Conservation (phyloP, 2,888 invertebrate species). For the Torymus aiolomorphi region DNA sequence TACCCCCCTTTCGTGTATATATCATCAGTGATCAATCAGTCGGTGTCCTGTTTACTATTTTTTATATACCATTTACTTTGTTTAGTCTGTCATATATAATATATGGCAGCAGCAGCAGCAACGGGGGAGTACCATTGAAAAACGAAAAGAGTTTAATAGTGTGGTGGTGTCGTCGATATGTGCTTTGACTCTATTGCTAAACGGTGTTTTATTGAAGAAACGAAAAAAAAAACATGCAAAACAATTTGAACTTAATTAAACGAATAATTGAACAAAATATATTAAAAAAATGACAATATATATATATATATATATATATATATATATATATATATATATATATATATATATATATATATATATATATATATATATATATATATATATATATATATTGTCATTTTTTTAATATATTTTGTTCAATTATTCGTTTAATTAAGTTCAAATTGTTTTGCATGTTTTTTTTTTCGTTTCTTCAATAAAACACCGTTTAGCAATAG, state of each 20-base stretch:
- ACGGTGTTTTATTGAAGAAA: slow-evolving; percentile 65
- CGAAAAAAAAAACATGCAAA: slow-evolving; percentile 63
- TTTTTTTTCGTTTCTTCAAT: slow-evolving; percentile 45
- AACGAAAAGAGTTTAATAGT: slow-evolving; percentile 54
- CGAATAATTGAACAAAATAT: slow-evolving; percentile 51
- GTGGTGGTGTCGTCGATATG: slow-evolving; percentile 57
- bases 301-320: too few relatives aligned
- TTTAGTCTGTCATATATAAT: slow-evolving; percentile 52
- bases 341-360: too few relatives aligned
- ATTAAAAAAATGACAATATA: slow-evolving; percentile 45
- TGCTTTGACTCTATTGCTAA: slow-evolving; percentile 59
- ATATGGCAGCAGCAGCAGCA: slow-evolving; percentile 37
- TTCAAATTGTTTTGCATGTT: slow-evolving; percentile 69
- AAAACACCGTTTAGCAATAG: slow-evolving; percentile 67
- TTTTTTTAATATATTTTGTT: slow-evolving; percentile 41
- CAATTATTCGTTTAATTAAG: slow-evolving; percentile 52
- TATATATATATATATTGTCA: slow-evolving; percentile 52
- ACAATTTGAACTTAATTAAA: slow-evolving; percentile 65
- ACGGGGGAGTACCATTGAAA: slow-evolving; percentile 43
- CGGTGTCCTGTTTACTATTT: slow-evolving; percentile 50
- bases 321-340: too few relatives aligned
- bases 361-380: too few relatives aligned
- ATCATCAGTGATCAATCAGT: slow-evolving; percentile 34
- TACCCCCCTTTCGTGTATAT: slow-evolving; percentile 58
- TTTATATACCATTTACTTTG: slow-evolving; percentile 54